A percentile compares a stretch with the other conserved stretches of the same genome.
phyloP scores from a whole-genome alignment of 1,140 invertebrate species.

The Trichonephila clavipes region DNA sequence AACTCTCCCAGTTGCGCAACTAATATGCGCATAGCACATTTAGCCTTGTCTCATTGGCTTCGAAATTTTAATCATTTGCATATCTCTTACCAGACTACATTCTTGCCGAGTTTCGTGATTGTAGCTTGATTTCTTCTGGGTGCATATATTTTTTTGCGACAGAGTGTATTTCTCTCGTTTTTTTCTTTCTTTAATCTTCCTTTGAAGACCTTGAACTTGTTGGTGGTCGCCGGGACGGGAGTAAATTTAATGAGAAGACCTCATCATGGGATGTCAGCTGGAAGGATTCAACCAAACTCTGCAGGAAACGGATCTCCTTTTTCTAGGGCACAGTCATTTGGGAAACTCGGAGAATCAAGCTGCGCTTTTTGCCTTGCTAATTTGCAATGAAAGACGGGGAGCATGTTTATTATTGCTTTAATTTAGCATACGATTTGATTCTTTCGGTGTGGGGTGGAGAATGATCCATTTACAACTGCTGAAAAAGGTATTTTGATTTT shows the following conservation, averaged over 20 bases:
- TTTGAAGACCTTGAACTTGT: neutral
- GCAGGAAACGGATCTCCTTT: neutral
- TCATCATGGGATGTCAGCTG: slow-evolving; percentile 28
- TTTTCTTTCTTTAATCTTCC: neutral
- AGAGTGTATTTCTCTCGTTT: no score
- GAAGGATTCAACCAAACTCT: slow-evolving; percentile 1
- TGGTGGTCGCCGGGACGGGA: neutral
- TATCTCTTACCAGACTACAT: no score
- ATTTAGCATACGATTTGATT: neutral
- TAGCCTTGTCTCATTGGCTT: no score
- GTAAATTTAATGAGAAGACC: slow-evolving; percentile 2
- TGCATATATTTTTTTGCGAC: no score
- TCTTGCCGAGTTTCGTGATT: no score
- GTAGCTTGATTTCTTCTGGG: no score
- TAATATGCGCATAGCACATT: no score
- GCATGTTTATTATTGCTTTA: neutral
- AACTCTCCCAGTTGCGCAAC: no score
- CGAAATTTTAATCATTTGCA: no score
- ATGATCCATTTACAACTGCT: neutral
- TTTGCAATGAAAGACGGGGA: neutral
- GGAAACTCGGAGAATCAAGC: neutral
- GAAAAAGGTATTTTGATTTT: neutral
- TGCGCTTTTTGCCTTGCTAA: neutral
- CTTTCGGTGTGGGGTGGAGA: neutral
- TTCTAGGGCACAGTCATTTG: neutral